Evolutionary conservation across 2,113 vertebrate species (phyloP), one percentile per base, ranked within the genome.

Genomic region (Grantiella picta): DNA sequence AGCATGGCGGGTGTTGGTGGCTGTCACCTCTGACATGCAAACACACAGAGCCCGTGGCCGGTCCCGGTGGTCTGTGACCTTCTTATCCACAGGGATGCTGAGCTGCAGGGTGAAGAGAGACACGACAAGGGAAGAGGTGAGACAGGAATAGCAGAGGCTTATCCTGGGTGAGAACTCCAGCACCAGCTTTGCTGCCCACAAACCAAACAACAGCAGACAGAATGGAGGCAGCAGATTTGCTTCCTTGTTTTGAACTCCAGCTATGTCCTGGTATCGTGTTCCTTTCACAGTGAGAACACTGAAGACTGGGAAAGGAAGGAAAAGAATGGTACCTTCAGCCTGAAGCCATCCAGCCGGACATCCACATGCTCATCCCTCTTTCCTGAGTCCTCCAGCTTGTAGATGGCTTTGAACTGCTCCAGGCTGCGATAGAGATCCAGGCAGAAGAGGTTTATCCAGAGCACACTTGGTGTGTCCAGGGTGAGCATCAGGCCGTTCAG

Each of bases 401-500:
- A 99, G 95, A 99, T 99, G 60, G 99, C 99, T 97, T 99, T 99
- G 94, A 99, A 99, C 94, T 99, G 99, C 93, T 99, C 98, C 96
- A 99, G 94, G 35, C 99, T 99, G 73, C 96, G 98, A 60, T 98
- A 98, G 56, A 99, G 98, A 73, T 99, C 99, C 90, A 99, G 97
- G 91, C 98, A 98, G 92, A 99, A 99, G 83, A 99, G 97, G 81
- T 98, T 99, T 97, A 99, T 98, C 99, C 99, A 99, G 94, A 99
- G 97, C 93, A 99, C 96, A 14, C 99, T 99, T 52, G 98, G 95
- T 35, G 98, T 97, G 81, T 99, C 99, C 94, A 99, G 84, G 52
- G 97, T 99, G 69, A 99, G 97, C 88, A 98, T 98, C 47, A 99
- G 98, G 81, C 98, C 97, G 20, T 99, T 99, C 94, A 99, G 94